A percentile compares a stretch with the other conserved stretches of the same genome.
Evolutionary conservation across 2,888 invertebrate genomes (phyloP).

Genomic region (Oscheius sp.): DNA sequence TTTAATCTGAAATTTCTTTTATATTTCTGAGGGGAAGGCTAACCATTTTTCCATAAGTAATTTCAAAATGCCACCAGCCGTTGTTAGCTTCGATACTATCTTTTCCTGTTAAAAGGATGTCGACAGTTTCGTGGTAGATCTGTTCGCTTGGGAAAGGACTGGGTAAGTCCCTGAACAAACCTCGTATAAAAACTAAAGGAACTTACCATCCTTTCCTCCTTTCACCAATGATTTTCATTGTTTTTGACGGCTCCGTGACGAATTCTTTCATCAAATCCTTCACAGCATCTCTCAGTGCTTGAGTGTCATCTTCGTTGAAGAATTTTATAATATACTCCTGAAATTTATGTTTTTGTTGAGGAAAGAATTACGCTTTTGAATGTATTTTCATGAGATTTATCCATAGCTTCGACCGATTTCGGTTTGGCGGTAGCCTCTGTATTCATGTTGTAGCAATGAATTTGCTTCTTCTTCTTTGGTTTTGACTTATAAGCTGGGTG

Average conservation of each 20-base stretch:
- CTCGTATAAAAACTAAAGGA: neutral
- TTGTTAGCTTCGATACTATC: conserved; percentile 75
- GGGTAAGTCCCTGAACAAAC: conserved; percentile 1
- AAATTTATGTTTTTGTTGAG: neutral
- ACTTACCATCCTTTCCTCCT: conserved; percentile 8
- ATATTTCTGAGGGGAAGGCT: neutral
- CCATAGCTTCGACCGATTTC: conserved; percentile 46
- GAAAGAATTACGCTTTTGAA: conserved; percentile 35
- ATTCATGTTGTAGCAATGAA: conserved; percentile 60
- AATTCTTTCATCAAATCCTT: conserved; percentile 6
- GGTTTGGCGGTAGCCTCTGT: conserved; percentile 67
- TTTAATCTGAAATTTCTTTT: conserved; percentile 43
- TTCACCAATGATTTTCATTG: conserved; percentile 2
- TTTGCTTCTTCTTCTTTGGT: conserved; percentile 62
- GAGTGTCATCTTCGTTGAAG: neutral
- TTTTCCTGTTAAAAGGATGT: conserved; percentile 39
- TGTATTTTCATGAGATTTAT: conserved; percentile 41
- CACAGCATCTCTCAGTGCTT: neutral
- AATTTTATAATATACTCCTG: conserved; percentile 16
- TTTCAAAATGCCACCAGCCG: conserved; percentile 98
- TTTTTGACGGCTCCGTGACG: too few species aligned
- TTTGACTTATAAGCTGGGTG: conserved; percentile 80
- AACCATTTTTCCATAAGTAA: conserved; percentile 86
- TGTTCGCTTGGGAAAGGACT: neutral
- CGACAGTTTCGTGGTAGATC: conserved; percentile 30